phyloP scores from a whole-genome alignment of 1,140 invertebrate species.

The Heliconius melpomene region DNA sequence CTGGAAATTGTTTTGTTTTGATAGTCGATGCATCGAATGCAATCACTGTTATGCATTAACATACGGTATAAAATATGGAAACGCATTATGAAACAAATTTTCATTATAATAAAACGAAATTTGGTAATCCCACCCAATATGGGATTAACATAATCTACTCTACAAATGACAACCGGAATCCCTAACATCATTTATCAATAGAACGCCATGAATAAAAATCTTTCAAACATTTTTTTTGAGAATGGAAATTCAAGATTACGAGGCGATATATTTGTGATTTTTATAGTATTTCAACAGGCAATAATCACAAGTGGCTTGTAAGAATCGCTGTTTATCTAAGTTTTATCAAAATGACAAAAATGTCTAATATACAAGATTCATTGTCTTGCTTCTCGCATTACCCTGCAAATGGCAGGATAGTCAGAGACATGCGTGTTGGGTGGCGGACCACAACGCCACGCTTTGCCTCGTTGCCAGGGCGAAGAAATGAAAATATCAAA shows the following conservation, averaged over 20 bases:
- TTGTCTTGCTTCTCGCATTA: too few species aligned
- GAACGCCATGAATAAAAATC: slow-evolving; percentile 27
- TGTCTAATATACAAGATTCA: too few species aligned
- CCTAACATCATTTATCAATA: slow-evolving; percentile 19
- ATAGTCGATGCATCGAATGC: background rate
- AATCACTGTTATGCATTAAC: background rate
- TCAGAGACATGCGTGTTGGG: too few species aligned
- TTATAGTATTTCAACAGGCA: background rate
- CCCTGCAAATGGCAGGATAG: too few species aligned
- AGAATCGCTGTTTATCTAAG: too few species aligned
- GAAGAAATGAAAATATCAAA: too few species aligned
- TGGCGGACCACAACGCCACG: too few species aligned
- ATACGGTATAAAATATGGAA: slow-evolving; percentile 1
- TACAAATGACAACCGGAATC: slow-evolving; percentile 35
- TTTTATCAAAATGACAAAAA: too few species aligned
- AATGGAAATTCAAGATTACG: background rate
- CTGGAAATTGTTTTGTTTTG: background rate
- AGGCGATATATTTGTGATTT: background rate
- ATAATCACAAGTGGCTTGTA: background rate
- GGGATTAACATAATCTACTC: slow-evolving; percentile 55
- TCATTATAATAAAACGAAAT: slow-evolving; percentile 48
- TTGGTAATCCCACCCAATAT: slow-evolving; percentile 55
- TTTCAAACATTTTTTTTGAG: slow-evolving; percentile 36
- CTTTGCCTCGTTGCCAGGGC: too few species aligned
- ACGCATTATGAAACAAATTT: slow-evolving; percentile 34